phyloP scores from a whole-genome alignment of 2,888 invertebrate genomes.

The Scaptomyza caliginosa region DNA sequence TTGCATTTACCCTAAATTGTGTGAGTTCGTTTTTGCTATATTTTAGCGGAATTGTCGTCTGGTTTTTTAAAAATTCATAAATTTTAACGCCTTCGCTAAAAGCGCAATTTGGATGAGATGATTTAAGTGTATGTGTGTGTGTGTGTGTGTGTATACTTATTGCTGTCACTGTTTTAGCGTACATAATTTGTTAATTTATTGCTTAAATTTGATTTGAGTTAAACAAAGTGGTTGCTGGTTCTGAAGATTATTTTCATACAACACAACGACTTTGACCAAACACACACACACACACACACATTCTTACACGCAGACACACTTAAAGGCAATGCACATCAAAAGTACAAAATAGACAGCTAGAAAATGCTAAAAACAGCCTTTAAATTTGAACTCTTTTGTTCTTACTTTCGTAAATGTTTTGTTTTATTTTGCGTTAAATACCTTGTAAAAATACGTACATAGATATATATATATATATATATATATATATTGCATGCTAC shows the following conservation, averaged over 20 bases:
- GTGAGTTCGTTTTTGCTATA: neutral
- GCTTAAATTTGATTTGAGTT: slow-evolving; percentile 56
- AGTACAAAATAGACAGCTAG: slow-evolving; percentile 65
- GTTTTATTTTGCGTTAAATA: neutral
- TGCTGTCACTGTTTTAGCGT: slow-evolving; percentile 50
- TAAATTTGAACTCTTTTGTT: neutral
- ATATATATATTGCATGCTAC: neutral
- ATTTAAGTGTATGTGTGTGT: neutral
- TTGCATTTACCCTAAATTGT: neutral
- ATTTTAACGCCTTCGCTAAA: slow-evolving; percentile 53
- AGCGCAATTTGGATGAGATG: slow-evolving; percentile 8
- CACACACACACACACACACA: slow-evolving; percentile 6
- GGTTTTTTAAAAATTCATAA: slow-evolving; percentile 43
- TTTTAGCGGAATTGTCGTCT: slow-evolving; percentile 3
- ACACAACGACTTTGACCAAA: slow-evolving; percentile 3
- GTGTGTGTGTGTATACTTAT: slow-evolving; percentile 28
- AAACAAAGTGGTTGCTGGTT: slow-evolving; percentile 30
- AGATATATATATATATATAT: neutral
- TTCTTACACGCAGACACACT: neutral
- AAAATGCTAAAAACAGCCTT: slow-evolving; percentile 16
- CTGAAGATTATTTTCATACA: slow-evolving; percentile 28
- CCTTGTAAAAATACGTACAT: neutral
- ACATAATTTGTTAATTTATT: slow-evolving; percentile 59
- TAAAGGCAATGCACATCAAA: slow-evolving; percentile 44
- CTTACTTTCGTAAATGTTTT: neutral